A percentile compares a stretch with the other conserved stretches of the same genome.
phyloP scores from a whole-genome alignment of 2,797 vertebrate genomes.

The Gallirallus australis region DNA sequence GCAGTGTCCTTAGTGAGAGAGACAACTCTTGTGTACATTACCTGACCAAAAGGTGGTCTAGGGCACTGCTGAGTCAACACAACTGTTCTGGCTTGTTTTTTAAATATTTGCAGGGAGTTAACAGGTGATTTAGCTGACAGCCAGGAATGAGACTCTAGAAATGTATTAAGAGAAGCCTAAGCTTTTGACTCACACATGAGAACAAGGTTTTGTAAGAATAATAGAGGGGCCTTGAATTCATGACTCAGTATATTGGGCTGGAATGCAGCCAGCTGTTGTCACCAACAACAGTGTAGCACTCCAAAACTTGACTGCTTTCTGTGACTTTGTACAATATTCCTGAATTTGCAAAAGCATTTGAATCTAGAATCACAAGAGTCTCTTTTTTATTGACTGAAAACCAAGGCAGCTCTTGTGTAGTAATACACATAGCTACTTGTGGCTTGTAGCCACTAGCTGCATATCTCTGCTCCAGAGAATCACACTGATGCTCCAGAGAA shows the following conservation, averaged over 20 bases:
- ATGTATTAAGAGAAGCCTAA: neutral
- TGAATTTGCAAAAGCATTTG: neutral
- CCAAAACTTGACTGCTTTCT: neutral
- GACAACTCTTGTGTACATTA: neutral
- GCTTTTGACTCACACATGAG: neutral
- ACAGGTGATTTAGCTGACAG: conserved; percentile 18
- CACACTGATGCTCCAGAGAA: neutral
- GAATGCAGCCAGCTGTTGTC: neutral
- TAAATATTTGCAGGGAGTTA: conserved; percentile 37
- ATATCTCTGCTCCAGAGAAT: neutral
- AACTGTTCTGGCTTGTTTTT: conserved; percentile 41
- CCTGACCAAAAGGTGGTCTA: neutral
- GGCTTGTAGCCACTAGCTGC: neutral
- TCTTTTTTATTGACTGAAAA: neutral
- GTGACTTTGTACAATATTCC: neutral
- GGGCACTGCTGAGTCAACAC: neutral
- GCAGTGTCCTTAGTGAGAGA: neutral
- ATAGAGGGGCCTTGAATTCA: neutral
- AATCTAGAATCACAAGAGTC: neutral
- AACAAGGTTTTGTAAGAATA: neutral
- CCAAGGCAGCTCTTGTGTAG: neutral
- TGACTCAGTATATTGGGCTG: neutral
- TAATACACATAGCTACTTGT: neutral
- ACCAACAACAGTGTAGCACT: neutral
- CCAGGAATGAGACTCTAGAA: neutral